phyloP scores from a whole-genome alignment of 2,113 vertebrate genomes.

The Dolichotis patagonum region DNA sequence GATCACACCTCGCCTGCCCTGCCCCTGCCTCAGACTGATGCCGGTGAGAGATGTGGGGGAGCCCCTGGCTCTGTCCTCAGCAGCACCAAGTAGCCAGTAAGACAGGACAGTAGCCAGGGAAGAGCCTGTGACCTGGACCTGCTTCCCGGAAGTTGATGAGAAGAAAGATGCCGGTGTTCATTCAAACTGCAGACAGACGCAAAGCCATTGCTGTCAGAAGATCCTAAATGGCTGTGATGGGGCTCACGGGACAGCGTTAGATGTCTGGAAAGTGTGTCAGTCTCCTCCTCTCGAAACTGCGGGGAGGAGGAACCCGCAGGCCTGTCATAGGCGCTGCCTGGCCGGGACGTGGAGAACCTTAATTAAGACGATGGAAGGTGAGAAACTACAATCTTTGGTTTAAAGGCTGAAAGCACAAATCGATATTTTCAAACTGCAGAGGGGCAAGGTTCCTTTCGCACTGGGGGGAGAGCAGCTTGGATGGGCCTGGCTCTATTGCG shows the following conservation, averaged over 20 bases:
- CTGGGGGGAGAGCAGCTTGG: not conserved
- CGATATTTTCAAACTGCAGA: slow-evolving; percentile 18
- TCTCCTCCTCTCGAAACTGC: not conserved
- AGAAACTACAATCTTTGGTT: not conserved
- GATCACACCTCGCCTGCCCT: not conserved
- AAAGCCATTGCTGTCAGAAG: not conserved
- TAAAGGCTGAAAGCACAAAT: slow-evolving; percentile 32
- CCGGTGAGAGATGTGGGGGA: not conserved
- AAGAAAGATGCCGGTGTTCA: not conserved
- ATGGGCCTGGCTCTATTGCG: not conserved
- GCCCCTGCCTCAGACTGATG: not conserved
- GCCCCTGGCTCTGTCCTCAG: not conserved
- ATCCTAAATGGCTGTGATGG: fast-evolving
- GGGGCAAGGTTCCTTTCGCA: not conserved
- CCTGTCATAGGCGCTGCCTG: not conserved
- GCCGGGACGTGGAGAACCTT: not conserved
- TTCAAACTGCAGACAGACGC: not conserved
- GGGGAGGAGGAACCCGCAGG: not conserved
- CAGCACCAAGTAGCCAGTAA: not conserved
- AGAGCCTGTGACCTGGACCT: not conserved
- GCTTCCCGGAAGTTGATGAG: not conserved
- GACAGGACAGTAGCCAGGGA: not conserved
- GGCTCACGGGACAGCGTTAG: too few relatives aligned
- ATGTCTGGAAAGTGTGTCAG: not conserved
- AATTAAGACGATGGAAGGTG: not conserved